These are phyloP conservation scores for Zingel zingel DNA, from an alignment of 2,113 vertebrate species.

Conservation along the genomic window DNA sequence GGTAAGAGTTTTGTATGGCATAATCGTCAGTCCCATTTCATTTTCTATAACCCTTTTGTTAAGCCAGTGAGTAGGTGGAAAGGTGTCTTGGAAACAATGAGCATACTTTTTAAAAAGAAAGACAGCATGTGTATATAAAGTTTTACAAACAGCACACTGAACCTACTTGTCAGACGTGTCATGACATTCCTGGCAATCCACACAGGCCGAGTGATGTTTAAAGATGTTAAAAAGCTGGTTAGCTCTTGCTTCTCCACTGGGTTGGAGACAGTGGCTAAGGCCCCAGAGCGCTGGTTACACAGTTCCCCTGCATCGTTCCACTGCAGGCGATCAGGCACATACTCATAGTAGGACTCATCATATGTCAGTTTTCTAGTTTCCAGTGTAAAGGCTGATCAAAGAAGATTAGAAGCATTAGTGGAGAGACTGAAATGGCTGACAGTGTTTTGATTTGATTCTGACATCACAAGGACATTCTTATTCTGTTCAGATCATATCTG, in stretches of 20 bases:
- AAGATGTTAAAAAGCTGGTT: slow-evolving; percentile 73
- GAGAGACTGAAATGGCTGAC: not conserved
- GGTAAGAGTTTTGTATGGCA: not conserved
- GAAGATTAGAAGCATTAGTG: not conserved
- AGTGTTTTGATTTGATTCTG: not conserved
- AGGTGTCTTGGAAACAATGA: slow-evolving; percentile 26
- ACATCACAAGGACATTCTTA: not conserved
- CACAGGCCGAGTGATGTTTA: slow-evolving; percentile 80
- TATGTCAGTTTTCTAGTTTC: slow-evolving; percentile 52
- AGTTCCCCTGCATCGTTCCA: slow-evolving; percentile 70
- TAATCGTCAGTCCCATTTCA: slow-evolving; percentile 28
- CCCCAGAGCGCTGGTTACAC: slow-evolving; percentile 75
- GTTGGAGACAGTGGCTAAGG: slow-evolving; percentile 70
- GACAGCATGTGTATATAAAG: slow-evolving; percentile 21
- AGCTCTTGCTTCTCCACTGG: slow-evolving; percentile 67
- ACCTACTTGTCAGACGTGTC: slow-evolving; percentile 72
- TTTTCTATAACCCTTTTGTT: slow-evolving; percentile 25
- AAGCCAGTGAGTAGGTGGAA: slow-evolving; percentile 7
- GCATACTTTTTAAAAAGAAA: slow-evolving; percentile 17
- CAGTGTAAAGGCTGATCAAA: slow-evolving; percentile 54
- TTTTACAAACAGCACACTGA: slow-evolving; percentile 20
- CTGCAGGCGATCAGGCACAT: slow-evolving; percentile 64
- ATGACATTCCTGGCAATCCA: slow-evolving; percentile 78
- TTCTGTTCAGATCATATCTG: not conserved
- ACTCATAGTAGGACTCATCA: slow-evolving; percentile 75